Conservation (phyloP, 2,888 invertebrate species). For the Sipha maydis region DNA sequence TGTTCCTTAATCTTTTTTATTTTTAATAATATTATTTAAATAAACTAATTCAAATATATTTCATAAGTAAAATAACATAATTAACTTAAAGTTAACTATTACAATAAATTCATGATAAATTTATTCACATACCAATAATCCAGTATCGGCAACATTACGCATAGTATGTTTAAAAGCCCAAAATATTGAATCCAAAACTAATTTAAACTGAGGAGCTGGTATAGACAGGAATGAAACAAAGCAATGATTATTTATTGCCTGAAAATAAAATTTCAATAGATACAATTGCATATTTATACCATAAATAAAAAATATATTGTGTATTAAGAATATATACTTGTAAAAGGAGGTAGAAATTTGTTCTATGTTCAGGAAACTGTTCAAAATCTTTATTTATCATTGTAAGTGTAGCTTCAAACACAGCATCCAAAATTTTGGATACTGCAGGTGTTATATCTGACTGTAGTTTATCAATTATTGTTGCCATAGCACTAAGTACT, state of each 20-base stretch:
- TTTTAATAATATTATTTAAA: too few relatives aligned
- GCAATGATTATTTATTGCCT: conserved; percentile 93
- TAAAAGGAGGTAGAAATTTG: conserved; percentile 94
- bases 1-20: too few relatives aligned
- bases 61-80: too few relatives aligned
- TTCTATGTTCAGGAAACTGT: conserved; percentile 98
- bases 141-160: conserved; percentile 98
- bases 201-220: conserved; percentile 95
- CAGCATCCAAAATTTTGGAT: conserved; percentile 98
- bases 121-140: conserved; percentile 72
- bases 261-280: conserved; percentile 66
- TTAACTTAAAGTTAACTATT: too few relatives aligned
- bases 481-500: conserved; percentile 95
- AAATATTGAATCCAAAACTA: conserved; percentile 97
- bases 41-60: too few relatives aligned
- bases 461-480: conserved; percentile 92
- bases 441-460: conserved; percentile 92
- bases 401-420: conserved; percentile 98
- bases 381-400: conserved; percentile 99
- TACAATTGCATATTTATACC: background rate
- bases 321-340: conserved; percentile 68
- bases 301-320: background rate
- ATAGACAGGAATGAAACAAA: conserved; percentile 96
- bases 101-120: too few relatives aligned
- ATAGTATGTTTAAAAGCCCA: conserved; percentile 99